phyloP scores from a whole-genome alignment of 2,888 invertebrate genomes.

The Sympetrum striolatum region DNA sequence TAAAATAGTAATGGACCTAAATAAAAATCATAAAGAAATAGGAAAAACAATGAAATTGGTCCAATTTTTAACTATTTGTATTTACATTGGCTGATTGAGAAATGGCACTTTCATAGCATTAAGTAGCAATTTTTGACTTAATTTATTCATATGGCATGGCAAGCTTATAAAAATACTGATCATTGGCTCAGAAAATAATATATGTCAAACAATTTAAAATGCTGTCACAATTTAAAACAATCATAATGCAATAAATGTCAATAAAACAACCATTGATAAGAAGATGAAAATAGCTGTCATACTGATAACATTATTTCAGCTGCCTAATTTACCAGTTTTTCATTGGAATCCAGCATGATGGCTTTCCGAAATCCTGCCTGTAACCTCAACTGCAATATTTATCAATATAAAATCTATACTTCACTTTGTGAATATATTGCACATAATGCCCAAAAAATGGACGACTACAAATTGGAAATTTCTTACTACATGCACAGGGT shows the following conservation, averaged over 20 bases:
- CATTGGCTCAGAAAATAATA: neutral
- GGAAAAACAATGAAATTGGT: slow-evolving; percentile 6
- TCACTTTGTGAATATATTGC: slow-evolving; percentile 33
- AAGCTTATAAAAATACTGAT: slow-evolving; percentile 40
- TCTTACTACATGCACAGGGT: neutral
- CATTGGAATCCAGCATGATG: neutral
- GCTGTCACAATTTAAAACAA: slow-evolving; percentile 14
- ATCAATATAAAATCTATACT: neutral
- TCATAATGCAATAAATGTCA: neutral
- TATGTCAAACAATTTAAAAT: neutral
- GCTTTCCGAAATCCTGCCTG: neutral
- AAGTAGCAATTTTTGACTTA: slow-evolving; percentile 29
- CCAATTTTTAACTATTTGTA: slow-evolving; percentile 18
- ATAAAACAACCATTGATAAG: neutral
- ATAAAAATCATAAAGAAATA: neutral
- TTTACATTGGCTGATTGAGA: slow-evolving; percentile 21
- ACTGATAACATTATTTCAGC: neutral
- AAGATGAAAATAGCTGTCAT: neutral
- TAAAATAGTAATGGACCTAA: slow-evolving; percentile 32
- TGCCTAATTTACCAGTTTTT: neutral
- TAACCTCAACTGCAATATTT: neutral
- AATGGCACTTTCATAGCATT: slow-evolving; percentile 29
- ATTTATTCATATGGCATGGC: slow-evolving; percentile 26
- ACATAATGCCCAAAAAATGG: slow-evolving; percentile 11
- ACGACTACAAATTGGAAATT: slow-evolving; percentile 5